phyloP scores from a whole-genome alignment of 2,113 vertebrate genomes.

The Talpa occidentalis region DNA sequence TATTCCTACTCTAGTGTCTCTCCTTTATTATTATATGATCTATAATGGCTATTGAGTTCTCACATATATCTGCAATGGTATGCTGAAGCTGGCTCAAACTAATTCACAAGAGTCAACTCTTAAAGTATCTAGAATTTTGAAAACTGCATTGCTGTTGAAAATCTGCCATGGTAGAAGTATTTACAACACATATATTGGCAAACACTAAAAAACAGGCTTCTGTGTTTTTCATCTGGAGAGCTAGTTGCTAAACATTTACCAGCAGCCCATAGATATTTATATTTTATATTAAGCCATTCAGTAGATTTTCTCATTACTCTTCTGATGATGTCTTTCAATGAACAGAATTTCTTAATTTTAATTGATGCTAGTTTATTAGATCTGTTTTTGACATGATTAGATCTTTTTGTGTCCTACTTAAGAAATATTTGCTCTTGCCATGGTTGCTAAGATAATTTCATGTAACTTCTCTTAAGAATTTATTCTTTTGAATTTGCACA shows the following conservation, averaged over 20 bases:
- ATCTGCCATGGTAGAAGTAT: background rate
- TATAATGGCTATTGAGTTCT: background rate
- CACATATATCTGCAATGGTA: background rate
- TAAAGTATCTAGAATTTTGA: background rate
- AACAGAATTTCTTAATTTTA: constrained; percentile 27
- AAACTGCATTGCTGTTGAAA: background rate
- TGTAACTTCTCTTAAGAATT: background rate
- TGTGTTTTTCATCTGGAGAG: background rate
- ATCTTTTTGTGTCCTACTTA: background rate
- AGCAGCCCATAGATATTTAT: background rate
- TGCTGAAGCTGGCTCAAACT: background rate
- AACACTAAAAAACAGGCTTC: background rate
- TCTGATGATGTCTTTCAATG: background rate
- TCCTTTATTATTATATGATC: background rate
- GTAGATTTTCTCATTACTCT: background rate
- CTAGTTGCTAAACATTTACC: background rate
- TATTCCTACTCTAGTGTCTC: background rate
- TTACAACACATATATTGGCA: background rate
- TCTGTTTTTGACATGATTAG: background rate
- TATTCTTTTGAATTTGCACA: background rate
- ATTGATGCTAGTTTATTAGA: background rate
- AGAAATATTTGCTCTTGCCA: background rate
- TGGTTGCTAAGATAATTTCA: background rate
- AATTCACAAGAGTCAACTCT: background rate
- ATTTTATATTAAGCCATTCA: background rate